phyloP scores from a whole-genome alignment of 2,888 invertebrate species.

The Sturmia bella region DNA sequence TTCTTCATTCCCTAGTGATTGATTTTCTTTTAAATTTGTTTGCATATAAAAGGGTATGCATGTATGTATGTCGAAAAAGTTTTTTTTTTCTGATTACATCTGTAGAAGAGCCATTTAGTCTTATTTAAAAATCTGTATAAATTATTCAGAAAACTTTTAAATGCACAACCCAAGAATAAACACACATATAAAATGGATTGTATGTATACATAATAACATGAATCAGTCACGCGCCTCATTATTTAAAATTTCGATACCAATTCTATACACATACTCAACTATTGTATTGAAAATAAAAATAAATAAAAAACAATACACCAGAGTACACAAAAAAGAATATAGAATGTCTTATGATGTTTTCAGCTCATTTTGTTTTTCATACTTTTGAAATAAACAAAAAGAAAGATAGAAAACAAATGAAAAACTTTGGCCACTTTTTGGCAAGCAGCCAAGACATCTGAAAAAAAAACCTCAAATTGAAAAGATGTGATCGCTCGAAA shows the following conservation, averaged over 20 bases:
- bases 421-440: constrained; percentile 66
- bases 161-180: not conserved
- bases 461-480: constrained; percentile 24
- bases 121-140: constrained; percentile 4
- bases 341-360: constrained; percentile 52
- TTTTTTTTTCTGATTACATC: constrained; percentile 12
- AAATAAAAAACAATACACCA: not conserved
- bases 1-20: too few relatives aligned
- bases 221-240: constrained; percentile 69
- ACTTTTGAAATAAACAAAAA: constrained; percentile 36
- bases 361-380: constrained; percentile 16
- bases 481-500: constrained; percentile 27
- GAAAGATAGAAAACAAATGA: constrained; percentile 22
- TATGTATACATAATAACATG: constrained; percentile 46
- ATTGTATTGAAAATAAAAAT: not conserved
- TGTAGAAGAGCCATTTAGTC: constrained; percentile 34
- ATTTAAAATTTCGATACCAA: constrained; percentile 14
- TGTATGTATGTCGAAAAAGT: too few relatives aligned
- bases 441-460: constrained; percentile 49
- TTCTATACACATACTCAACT: constrained; percentile 8
- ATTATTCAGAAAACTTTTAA: not conserved
- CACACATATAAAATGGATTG: not conserved
- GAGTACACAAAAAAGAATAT: constrained; percentile 15
- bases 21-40: too few relatives aligned
- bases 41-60: too few relatives aligned